Conservation (phyloP, 2,113 vertebrate genomes). For the Ammodytes marinus region DNA sequence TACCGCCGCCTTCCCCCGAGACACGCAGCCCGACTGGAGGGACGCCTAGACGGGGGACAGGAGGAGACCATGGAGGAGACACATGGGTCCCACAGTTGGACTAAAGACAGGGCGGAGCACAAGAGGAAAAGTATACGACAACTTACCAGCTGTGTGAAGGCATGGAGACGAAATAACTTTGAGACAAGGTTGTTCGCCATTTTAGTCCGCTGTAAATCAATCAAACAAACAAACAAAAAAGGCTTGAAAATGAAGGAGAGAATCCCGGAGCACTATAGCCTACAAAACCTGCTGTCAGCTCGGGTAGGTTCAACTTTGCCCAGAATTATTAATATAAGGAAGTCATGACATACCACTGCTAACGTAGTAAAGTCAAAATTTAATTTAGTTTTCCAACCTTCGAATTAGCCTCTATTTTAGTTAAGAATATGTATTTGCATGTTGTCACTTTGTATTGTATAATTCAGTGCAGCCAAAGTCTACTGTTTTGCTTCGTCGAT, state of each 20-base stretch:
- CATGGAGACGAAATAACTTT: conserved; percentile 47
- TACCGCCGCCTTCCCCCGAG: not conserved
- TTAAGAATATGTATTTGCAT: too few species aligned
- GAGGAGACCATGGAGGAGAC: too few species aligned
- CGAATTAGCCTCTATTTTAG: too few species aligned
- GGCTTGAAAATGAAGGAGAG: not conserved
- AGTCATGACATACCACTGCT: not conserved
- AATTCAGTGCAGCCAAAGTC: too few species aligned
- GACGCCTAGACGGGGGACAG: conserved; percentile 32
- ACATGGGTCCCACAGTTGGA: too few species aligned
- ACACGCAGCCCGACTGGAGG: conserved; percentile 19
- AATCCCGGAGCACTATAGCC: too few species aligned
- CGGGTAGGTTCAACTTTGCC: not conserved
- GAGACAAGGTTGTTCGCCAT: conserved; percentile 72
- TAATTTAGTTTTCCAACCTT: not conserved
- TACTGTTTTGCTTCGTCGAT: not conserved
- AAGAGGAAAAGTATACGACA: not conserved
- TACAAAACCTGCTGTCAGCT: not conserved
- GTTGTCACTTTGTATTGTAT: too few species aligned
- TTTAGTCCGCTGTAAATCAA: not conserved
- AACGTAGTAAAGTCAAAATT: too few species aligned
- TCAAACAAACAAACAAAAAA: not conserved
- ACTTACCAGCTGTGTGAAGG: conserved; percentile 68
- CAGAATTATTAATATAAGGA: not conserved
- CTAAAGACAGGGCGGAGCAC: not conserved